Conservation (phyloP, 2,888 invertebrate genomes). For the Cryptocephalus moraei region DNA sequence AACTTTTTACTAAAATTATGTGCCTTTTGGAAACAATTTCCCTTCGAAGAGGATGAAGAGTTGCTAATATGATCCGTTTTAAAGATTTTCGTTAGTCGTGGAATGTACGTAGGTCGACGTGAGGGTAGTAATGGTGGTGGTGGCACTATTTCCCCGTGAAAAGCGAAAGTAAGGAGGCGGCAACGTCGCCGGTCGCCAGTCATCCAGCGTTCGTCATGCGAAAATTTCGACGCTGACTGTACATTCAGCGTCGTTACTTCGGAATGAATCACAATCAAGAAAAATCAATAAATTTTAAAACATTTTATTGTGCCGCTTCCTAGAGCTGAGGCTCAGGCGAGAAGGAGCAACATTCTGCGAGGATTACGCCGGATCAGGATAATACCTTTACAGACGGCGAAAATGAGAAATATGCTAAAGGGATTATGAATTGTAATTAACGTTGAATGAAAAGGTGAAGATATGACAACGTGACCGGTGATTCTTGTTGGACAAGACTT, state of each 20-base stretch:
- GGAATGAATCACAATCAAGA: slow-evolving; percentile 17
- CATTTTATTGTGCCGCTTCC: slow-evolving; percentile 1
- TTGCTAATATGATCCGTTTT: no score
- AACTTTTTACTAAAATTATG: no score
- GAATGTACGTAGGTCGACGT: no score
- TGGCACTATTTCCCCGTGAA: no score
- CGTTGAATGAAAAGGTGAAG: background rate
- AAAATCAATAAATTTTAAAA: slow-evolving; percentile 15
- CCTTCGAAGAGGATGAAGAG: no score
- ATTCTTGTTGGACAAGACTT: no score
- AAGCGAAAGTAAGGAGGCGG: no score
- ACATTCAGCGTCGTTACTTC: slow-evolving; percentile 11
- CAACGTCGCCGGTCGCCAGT: slow-evolving; percentile 6
- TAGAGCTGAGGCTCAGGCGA: background rate
- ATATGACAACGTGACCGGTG: no score
- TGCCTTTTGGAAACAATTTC: no score
- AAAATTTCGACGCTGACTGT: slow-evolving; percentile 14
- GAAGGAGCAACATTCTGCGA: background rate
- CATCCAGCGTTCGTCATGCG: slow-evolving; percentile 7
- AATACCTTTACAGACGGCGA: background rate
- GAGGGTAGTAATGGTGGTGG: no score
- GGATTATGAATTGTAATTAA: background rate
- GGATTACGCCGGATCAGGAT: background rate
- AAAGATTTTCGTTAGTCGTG: no score
- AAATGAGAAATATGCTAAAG: background rate